Evolutionary conservation across 2,797 vertebrate species (phyloP), one percentile per base, ranked within the genome.

Genomic region (Microctenopoma lineatum): DNA sequence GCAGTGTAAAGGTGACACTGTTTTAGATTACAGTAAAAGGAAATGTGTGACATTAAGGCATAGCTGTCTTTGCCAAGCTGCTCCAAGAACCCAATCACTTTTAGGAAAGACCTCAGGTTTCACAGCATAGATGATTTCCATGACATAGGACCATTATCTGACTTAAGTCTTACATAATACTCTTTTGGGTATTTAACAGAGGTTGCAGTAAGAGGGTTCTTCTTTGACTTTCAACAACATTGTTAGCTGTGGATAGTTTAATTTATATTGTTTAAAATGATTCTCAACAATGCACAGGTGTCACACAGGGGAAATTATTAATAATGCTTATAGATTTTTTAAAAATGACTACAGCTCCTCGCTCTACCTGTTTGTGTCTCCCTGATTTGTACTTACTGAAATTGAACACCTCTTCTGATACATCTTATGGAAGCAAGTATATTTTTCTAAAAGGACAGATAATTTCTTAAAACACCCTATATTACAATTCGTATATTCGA

Each of bases 91-190:
- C 42, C 36, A 71, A 66, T 60, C 39, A 75, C 79, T 73, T 81
- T 82, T 67, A 11, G 68, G 58, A 71, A 54, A 69, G 65, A 79
- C 66, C 63, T 84, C 63, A 34, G 48, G 64, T 83, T 84, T 70
- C 42, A 79, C 21, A 72, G 3, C 38, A 38, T 59, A 70, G 67
- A 58, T 11, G 7, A 57, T 77, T 83, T 83, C 75, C 71, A 74
- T 67, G 57, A 67, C 77, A 74, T 0, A 11, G 45, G 50, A 61
- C 53, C 57, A 45, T 80, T 66, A 36, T 53, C 44, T 69, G 57
- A 78, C n/a, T 58, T 63, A 8, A 48, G 16, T 70, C 69, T 63
- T 77, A 64, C 75, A 73, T 48, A 58, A 57, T 67, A 42, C 38
- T 29, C 34, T 66, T 47, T 29, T 27, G 29, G 18, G 5, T 18